Base-by-base conservation (phyloP, 1,140 invertebrate genomes). In the Triops cancriformis region DNA sequence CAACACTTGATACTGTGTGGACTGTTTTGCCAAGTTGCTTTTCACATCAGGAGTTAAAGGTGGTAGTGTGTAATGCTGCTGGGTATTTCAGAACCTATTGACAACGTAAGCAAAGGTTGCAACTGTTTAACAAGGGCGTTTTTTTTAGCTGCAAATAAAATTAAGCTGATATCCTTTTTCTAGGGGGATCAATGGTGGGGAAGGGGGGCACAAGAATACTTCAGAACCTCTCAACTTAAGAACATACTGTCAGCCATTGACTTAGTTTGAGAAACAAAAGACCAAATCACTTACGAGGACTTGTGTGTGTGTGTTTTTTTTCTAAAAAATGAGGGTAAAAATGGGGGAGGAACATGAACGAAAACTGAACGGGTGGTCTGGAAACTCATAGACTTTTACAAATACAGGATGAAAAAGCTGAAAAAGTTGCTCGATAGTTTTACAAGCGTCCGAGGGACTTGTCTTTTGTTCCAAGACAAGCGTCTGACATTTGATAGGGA, bases 21-120 rank as follows among this genome's bases (percentile, higher is more conserved):
- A 64, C 51, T 64, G 51, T 64, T 64, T 64, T 64, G 51, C 51
- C 51, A 64, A 64, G 51, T 64, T 64, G 51, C 51, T 64, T 64
- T 64, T 64, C 51, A 64, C 14, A 64, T 64, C 51, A 64, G 51
- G 14, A 64, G 23, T 64, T 37, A 37, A 64, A 64, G 51, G 51
- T 64, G 51, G 51, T 64, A 64, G 51, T 64, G 14, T 64, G 18
- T 64, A 64, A 64, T 64, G 51, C 51, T 64, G 51, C 23, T 64
- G 51, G 51, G 51, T 64, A 14, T 64, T 64, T 5, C 51, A 64
- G 51, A 64, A 64, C 51, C 23, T 64, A 64, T 64, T 23, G 51
- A 64, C n/a, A 64, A n/a, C 18, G 51, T 64, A 64, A 64, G 23
- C 23, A 64, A 64, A 64, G 51, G 51, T 64, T 64, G 51, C 51